A percentile compares a stretch with the other conserved stretches of the same genome.
Conservation (phyloP, 1,140 invertebrate genomes). For the Drosophila equinoxialis region DNA sequence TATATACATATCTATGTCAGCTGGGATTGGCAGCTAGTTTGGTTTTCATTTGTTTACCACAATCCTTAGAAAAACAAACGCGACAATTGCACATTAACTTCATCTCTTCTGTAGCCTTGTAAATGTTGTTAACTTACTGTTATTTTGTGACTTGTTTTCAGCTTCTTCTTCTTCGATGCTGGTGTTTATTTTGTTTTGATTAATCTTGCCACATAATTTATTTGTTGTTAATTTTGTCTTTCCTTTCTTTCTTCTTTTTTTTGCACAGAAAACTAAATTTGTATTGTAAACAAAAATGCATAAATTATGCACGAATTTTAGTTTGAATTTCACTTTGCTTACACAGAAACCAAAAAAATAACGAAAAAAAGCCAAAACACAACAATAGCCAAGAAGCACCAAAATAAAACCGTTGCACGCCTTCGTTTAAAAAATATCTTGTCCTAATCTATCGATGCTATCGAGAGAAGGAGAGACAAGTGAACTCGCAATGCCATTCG, state of each 20-base stretch:
- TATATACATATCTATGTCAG: slow-evolving; percentile 37
- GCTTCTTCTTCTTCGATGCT: background rate
- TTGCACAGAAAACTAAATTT: slow-evolving; percentile 25
- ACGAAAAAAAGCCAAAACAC: slow-evolving; percentile 14
- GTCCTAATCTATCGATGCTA: background rate
- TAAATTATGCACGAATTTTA: slow-evolving; percentile 51
- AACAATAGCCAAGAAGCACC: slow-evolving; percentile 14
- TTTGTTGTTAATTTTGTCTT: background rate
- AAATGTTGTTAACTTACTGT: slow-evolving; percentile 53
- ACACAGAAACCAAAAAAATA: slow-evolving; percentile 24
- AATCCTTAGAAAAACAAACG: slow-evolving; percentile 24
- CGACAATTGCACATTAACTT: slow-evolving; percentile 48
- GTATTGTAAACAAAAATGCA: slow-evolving; percentile 34
- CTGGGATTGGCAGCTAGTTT: slow-evolving; percentile 53
- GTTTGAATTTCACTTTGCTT: slow-evolving; percentile 49
- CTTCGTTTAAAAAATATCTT: slow-evolving; percentile 53
- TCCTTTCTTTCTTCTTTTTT: background rate
- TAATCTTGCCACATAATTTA: slow-evolving; percentile 54
- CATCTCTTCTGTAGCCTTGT: slow-evolving; percentile 55
- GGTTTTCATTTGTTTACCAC: slow-evolving; percentile 19
- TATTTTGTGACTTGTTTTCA: slow-evolving; percentile 18
- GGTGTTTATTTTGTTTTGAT: slow-evolving; percentile 27
- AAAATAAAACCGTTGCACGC: slow-evolving; percentile 65
- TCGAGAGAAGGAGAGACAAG: background rate
- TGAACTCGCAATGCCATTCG: slow-evolving; percentile 34